phyloP scores from a whole-genome alignment of 2,888 invertebrate species.

The Eudemis profundana region DNA sequence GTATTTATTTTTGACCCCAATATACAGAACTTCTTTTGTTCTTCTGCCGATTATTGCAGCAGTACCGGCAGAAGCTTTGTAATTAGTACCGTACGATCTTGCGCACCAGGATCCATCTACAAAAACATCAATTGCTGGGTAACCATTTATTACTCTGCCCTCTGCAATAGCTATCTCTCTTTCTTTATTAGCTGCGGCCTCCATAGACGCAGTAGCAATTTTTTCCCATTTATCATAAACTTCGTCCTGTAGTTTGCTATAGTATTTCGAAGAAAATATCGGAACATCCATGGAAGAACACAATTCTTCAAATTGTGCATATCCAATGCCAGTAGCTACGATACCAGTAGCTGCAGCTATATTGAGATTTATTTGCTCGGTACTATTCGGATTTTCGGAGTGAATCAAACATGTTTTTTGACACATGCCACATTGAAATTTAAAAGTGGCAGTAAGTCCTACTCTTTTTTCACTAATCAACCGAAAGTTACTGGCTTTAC shows the following conservation, averaged over 20 bases:
- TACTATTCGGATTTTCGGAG: no score
- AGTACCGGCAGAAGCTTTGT: constrained; percentile 29
- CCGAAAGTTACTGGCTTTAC: no score
- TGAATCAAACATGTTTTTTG: no score
- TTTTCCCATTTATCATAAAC: neutral
- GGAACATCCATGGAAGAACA: neutral
- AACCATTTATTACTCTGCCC: constrained; percentile 1
- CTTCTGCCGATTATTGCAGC: constrained; percentile 15
- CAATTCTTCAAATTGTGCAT: constrained; percentile 5
- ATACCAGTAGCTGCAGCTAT: constrained; percentile 5
- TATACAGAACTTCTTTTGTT: neutral
- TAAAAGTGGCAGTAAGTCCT: no score
- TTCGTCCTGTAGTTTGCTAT: neutral
- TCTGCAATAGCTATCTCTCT: neutral
- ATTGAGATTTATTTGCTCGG: neutral
- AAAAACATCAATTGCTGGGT: constrained; percentile 29
- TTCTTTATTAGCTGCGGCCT: neutral
- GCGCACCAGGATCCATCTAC: constrained; percentile 43
- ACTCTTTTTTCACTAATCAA: no score
- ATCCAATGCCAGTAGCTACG: neutral
- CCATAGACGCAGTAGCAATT: neutral
- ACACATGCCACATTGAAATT: no score
- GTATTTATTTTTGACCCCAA: constrained; percentile 39
- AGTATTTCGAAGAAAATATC: neutral
- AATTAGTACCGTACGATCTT: constrained; percentile 39